These are phyloP conservation scores for Papilio xuthus DNA, from an alignment of 1,140 invertebrate species.

Conservation along the genomic window DNA sequence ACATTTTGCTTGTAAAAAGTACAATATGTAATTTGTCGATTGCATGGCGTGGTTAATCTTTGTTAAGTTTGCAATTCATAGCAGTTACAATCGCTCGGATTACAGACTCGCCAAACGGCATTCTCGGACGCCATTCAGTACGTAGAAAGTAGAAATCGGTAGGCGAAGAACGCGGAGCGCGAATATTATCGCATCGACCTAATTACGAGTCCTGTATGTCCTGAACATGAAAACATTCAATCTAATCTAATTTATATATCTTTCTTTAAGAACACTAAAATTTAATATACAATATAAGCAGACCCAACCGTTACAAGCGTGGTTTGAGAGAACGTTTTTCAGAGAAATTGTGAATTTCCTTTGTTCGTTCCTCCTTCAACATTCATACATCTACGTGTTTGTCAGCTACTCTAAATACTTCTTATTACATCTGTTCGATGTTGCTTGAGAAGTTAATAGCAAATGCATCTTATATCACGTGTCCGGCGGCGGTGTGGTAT, in stretches of 20 bases:
- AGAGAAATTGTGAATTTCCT: no score
- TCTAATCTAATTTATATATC: no score
- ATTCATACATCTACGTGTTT: neutral
- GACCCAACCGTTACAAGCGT: no score
- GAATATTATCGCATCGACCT: conserved; percentile 21
- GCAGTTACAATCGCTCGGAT: conserved; percentile 16
- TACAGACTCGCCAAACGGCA: conserved; percentile 25
- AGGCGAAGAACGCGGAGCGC: neutral
- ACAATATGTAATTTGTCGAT: neutral
- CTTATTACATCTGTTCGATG: no score
- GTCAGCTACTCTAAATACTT: no score
- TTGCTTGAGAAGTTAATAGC: neutral
- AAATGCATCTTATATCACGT: conserved; percentile 34
- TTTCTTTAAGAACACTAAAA: no score
- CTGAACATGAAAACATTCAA: neutral
- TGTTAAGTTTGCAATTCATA: conserved; percentile 15
- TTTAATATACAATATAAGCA: no score
- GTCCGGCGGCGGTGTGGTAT: conserved; percentile 28
- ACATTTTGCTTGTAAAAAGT: neutral
- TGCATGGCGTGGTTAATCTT: neutral
- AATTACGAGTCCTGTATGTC: conserved; percentile 16
- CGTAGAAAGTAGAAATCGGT: conserved; percentile 31
- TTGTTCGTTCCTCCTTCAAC: no score
- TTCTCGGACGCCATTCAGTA: conserved; percentile 8
- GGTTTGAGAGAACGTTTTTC: no score